A percentile compares a stretch with the other conserved stretches of the same genome.
Conservation (phyloP, 2,888 invertebrate genomes). For the Eustalomyia histrio region DNA sequence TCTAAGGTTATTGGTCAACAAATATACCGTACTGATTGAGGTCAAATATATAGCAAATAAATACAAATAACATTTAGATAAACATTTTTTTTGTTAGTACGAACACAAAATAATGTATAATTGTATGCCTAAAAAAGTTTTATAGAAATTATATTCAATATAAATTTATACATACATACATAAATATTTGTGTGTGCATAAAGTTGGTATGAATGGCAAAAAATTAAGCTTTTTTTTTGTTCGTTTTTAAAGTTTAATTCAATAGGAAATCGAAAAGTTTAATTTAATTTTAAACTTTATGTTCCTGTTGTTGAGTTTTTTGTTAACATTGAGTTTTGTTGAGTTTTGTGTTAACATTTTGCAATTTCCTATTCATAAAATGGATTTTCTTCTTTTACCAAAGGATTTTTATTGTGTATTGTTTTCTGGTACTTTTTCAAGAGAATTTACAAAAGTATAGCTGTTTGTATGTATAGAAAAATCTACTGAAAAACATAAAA, state of each 20-base stretch:
- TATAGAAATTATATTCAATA: neutral
- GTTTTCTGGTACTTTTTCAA: slow-evolving; percentile 16
- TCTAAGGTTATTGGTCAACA: slow-evolving; percentile 45
- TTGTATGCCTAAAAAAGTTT: neutral
- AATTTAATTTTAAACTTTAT: slow-evolving; percentile 63
- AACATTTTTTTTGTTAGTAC: neutral
- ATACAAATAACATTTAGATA: neutral
- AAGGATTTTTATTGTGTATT: slow-evolving; percentile 37
- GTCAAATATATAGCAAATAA: slow-evolving; percentile 27
- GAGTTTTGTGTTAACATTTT: slow-evolving; percentile 52
- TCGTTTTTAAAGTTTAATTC: slow-evolving; percentile 49
- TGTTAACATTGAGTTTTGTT: too few relatives aligned
- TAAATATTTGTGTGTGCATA: neutral
- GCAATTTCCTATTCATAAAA: slow-evolving; percentile 59
- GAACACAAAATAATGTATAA: neutral
- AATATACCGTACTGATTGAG: slow-evolving; percentile 20
- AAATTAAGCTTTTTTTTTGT: slow-evolving; percentile 9
- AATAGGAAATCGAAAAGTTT: slow-evolving; percentile 62
- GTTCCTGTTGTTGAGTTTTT: slow-evolving; percentile 34
- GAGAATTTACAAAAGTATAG: slow-evolving; percentile 1
- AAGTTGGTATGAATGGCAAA: neutral
- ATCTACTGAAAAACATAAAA: neutral
- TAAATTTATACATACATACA: neutral
- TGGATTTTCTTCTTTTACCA: slow-evolving; percentile 49
- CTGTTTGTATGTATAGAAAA: neutral